Conservation (phyloP, 1,140 invertebrate species). For the Pachyrhynchus sulphureomaculatus region DNA sequence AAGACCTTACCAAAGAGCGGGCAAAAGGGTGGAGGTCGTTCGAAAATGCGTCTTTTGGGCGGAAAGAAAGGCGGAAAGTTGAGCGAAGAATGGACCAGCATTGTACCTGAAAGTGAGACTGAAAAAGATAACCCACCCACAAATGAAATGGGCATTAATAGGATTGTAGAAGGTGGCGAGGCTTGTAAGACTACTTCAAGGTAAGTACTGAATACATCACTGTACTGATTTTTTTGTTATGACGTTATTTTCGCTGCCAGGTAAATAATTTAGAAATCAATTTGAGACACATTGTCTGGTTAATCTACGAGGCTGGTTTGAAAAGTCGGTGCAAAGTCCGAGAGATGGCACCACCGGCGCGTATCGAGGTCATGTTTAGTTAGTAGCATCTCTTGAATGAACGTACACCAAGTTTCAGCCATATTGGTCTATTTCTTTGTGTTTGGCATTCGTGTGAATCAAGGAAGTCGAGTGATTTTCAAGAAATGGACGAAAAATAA, state of each 20-base stretch:
- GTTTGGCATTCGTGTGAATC: too few relatives aligned
- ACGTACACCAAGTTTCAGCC: too few relatives aligned
- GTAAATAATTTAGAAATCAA: background rate
- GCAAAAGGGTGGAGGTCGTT: slow-evolving; percentile 3
- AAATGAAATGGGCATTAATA: background rate
- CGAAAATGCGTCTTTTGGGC: slow-evolving; percentile 23
- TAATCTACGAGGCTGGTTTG: background rate
- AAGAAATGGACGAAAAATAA: too few relatives aligned
- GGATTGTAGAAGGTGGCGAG: background rate
- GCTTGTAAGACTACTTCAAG: slow-evolving; percentile 1
- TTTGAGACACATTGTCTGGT: background rate
- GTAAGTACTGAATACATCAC: background rate
- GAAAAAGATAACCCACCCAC: background rate
- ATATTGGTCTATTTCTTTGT: too few relatives aligned
- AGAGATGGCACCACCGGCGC: too few relatives aligned
- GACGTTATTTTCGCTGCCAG: background rate
- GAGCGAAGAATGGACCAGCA: slow-evolving; percentile 12
- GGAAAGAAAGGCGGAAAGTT: slow-evolving; percentile 18
- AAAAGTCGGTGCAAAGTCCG: too few relatives aligned
- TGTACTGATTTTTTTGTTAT: background rate
- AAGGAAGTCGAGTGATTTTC: too few relatives aligned
- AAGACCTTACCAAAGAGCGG: slow-evolving; percentile 3
- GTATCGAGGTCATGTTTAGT: too few relatives aligned
- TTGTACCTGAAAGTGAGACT: background rate
- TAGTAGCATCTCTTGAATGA: too few relatives aligned